Base-by-base conservation (phyloP, 2,797 vertebrate species). In the Leptodactylus fallax region DNA sequence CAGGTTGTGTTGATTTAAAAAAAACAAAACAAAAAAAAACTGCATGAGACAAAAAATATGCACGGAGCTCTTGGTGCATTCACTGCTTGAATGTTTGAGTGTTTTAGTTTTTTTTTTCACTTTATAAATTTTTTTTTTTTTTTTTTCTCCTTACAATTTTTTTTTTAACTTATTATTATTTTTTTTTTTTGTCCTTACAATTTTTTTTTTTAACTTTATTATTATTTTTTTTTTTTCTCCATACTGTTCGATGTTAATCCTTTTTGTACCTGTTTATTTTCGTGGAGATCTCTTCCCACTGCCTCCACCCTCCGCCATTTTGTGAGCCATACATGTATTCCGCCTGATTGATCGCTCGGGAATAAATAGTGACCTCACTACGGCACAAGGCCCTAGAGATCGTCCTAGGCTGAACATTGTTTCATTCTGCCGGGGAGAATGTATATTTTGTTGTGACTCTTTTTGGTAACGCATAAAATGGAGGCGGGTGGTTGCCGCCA, bases 41-140 rank as follows among this genome's bases (percentile, higher is more conserved):
- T 13, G 65, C 65, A 69, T 69, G 25, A 0, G 8, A 69, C 65
- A 69, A 72, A 72, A 76, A 53, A 76, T 49, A 11, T 74, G 19
- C 71, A 51, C 47, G 45, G 71, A 47, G 79, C 25, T 45, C 25
- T 79, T n/a, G n/a, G 17, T 72, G 21, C 83, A 76, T 36, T 14
- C 16, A 71, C 36, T 86, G 60, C 76, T 79, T n/a, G 17, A 67
- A 58, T 78, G n/a, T 25, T 74, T 71, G 72, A 25, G 11, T 23
- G 7, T 36, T 23, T 8, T 53, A 69, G 55, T 69, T 82, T 71
- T 71, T 71, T 45, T 17, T 27, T 19, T 60, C 17, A 14, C 17
- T 60, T 17, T 17, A 17, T 5, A 60, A 10, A 81, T 47, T 61
- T 27, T 60, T 55, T 80, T 58, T 60, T 61, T 60, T 55, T 79